These are phyloP conservation scores for Lepidocyrtoides sp. DNA, from an alignment of 2,888 invertebrate genomes.

Conservation along the genomic window DNA sequence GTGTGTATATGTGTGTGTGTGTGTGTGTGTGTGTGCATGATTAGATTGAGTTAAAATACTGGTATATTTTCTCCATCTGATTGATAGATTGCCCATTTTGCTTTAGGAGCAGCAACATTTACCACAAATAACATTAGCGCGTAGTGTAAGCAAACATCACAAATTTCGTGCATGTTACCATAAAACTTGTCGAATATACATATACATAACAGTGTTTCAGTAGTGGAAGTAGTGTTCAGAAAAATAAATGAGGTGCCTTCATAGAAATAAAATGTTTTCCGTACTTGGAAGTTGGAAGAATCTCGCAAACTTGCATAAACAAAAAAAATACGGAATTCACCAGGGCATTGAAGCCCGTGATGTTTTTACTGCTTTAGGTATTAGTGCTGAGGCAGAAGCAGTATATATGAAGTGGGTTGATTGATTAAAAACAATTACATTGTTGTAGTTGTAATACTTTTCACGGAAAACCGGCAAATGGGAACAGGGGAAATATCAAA, in stretches of 20 bases:
- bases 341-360: background rate
- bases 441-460: constrained; percentile 13
- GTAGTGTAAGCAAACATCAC: background rate
- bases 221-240: background rate
- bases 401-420: constrained; percentile 45
- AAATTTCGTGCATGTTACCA: background rate
- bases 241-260: constrained; percentile 29
- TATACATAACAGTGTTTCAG: too few species aligned
- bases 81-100: background rate
- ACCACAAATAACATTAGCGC: background rate
- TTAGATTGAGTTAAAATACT: background rate
- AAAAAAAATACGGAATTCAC: background rate
- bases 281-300: background rate
- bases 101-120: background rate
- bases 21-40: background rate
- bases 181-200: too few species aligned
- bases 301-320: background rate
- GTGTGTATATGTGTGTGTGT: background rate
- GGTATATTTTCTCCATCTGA: background rate
- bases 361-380: too few species aligned
- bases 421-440: constrained; percentile 75
- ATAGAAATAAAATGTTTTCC: constrained; percentile 30
- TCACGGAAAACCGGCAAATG: constrained; percentile 25
- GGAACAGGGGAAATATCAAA: background rate
- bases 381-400: background rate